Evolutionary conservation across 2,888 invertebrate species (phyloP), one percentile per base, ranked within the genome.

Genomic region (Arctia plantaginis): DNA sequence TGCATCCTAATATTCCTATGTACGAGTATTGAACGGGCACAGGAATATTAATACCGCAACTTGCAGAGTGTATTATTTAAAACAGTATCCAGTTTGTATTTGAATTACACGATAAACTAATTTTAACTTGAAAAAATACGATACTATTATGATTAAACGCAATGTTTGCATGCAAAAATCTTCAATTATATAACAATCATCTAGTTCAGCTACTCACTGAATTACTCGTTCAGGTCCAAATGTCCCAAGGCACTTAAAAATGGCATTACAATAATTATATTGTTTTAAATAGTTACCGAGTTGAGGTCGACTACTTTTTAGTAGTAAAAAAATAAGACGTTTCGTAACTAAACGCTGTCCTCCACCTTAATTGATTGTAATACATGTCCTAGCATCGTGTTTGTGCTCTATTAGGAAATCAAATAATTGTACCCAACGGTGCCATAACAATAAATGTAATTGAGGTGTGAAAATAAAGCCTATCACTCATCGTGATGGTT

Each of bases 361-460:
- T 93, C 88, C 88, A 90, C 92, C 92, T 91, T 92, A 92, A 92
- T 93, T 89, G 79, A 77, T 78, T 77, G 75, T 79, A 76, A 73
- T 80, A 82, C 68, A 79, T 81, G 81, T 84, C 76, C 79, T 82
- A 83, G 81, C 81, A 27, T 12, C 27, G 65, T 73, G 76, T 76
- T 79, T 66, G 77, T 64, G 64, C 41, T 62, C 20, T 35, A 51
- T 18, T 69, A 12, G 20, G 73, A 68, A 77, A 77, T 73, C 74
- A 79, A 80, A 86, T 85, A 86, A 90, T 88, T 78, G 81, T 73
- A 67, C 72, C 33, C 67, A 73, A 73, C 73, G 66, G 74, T 77
- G 39, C 65, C 39, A 76, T 70, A 75, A 69, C 75, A 74, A 78
- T 79, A 77, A 87, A 88, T 88, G 86, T 88, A 83, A 83, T 77